Evolutionary conservation across 1,140 invertebrate genomes (phyloP).

Genomic region (Dreissena rostriformis): DNA sequence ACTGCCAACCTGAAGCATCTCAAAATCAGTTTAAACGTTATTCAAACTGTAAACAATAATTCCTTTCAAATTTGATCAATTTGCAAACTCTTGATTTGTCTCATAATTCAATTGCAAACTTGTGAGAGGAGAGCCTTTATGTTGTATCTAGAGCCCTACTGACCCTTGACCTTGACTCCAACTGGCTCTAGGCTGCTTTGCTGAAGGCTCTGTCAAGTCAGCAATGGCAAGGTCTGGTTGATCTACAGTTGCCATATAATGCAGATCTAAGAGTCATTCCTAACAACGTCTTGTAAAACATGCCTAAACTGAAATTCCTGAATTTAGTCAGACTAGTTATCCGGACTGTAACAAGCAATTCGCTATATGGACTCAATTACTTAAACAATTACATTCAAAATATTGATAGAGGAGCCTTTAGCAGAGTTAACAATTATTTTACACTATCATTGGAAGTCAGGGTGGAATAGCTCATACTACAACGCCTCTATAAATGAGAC

Average conservation of each 20-base stretch:
- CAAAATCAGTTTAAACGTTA: constrained; percentile 39
- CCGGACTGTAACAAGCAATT: constrained; percentile 89
- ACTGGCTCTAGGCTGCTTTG: constrained; percentile 93
- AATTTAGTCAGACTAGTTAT: constrained; percentile 95
- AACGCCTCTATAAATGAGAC: constrained; percentile 11
- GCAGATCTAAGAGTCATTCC: constrained; percentile 89
- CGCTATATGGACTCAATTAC: constrained; percentile 80
- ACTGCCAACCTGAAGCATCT: constrained; percentile 55
- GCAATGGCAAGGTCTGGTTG: constrained; percentile 78
- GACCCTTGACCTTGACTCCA: constrained; percentile 94
- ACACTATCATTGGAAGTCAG: constrained; percentile 54
- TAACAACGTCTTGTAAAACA: constrained; percentile 88
- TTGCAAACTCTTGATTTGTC: constrained; percentile 84
- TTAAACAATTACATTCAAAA: constrained; percentile 63
- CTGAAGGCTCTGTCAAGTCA: constrained; percentile 85
- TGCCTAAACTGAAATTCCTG: constrained; percentile 91
- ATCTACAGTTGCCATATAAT: constrained; percentile 96
- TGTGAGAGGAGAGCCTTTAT: constrained; percentile 89
- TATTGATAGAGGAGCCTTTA: constrained; percentile 62
- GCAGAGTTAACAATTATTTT: constrained; percentile 48
- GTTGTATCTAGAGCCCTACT: constrained; percentile 92
- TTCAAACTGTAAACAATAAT: constrained; percentile 33
- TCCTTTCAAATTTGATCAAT: constrained; percentile 57
- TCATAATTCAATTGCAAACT: constrained; percentile 89
- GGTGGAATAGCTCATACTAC: background rate